These are phyloP conservation scores for Paelopatides confundens DNA, from an alignment of 53 echinoderm and acorn worm genomes.

Conservation along the genomic window DNA sequence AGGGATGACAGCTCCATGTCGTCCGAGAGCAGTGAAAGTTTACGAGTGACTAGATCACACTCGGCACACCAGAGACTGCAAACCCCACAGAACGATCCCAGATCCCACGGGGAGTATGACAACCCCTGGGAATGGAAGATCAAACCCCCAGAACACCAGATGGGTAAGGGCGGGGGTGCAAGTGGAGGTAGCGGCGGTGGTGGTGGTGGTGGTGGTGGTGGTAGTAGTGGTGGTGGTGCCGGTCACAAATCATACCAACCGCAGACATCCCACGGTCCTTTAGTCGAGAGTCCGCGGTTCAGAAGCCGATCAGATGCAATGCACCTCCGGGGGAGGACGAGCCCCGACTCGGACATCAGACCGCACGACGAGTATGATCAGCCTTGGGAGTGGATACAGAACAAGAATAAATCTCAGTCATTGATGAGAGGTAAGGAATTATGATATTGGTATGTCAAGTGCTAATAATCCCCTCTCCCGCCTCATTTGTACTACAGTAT, in stretches of 20 bases:
- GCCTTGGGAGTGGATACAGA: constrained; percentile 96
- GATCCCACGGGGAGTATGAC: constrained; percentile 92
- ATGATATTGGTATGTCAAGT: not conserved
- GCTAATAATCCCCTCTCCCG: not conserved
- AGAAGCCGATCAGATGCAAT: constrained; percentile 87
- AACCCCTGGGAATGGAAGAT: constrained; percentile 98
- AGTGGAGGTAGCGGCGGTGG: constrained; percentile 6
- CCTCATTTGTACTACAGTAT: too few relatives aligned
- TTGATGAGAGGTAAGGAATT: constrained; percentile 77
- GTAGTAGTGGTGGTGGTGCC: not conserved
- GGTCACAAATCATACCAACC: constrained; percentile 7
- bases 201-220: not conserved
- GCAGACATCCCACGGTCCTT: not conserved
- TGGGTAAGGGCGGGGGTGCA: not conserved
- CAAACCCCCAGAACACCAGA: constrained; percentile 59
- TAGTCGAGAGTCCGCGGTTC: constrained; percentile 64
- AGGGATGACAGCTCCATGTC: constrained; percentile 43
- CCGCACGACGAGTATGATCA: constrained; percentile 95
- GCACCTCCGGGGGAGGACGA: constrained; percentile 61
- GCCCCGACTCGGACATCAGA: constrained; percentile 73
- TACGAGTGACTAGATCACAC: constrained; percentile 47
- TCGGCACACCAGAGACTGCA: constrained; percentile 73
- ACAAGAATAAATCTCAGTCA: constrained; percentile 74
- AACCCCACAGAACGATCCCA: constrained; percentile 89
- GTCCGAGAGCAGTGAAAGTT: constrained; percentile 51